Conservation (phyloP, 2,888 invertebrate species). For the Platypus cylindrus region DNA sequence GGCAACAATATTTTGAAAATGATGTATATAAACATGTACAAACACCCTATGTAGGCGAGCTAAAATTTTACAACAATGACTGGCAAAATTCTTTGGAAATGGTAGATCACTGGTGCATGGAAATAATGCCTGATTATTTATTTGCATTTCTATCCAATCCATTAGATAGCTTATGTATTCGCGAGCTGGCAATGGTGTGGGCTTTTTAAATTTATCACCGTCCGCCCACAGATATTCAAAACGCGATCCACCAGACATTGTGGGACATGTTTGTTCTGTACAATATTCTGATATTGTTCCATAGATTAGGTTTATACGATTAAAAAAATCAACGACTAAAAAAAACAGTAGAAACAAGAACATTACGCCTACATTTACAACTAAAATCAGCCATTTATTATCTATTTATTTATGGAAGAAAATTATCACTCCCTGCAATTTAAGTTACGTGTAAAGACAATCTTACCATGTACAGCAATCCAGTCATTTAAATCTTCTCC, state of each 20-base stretch:
- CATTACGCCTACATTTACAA: no score
- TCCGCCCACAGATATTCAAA: slow-evolving; percentile 90
- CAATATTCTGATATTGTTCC: slow-evolving; percentile 81
- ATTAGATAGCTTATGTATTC: slow-evolving; percentile 72
- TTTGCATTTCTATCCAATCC: slow-evolving; percentile 87
- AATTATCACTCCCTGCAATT: not conserved
- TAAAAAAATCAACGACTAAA: slow-evolving; percentile 87
- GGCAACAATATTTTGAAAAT: slow-evolving; percentile 77
- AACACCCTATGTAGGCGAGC: slow-evolving; percentile 81
- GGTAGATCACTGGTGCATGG: slow-evolving; percentile 75
- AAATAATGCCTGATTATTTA: slow-evolving; percentile 77
- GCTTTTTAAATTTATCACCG: slow-evolving; percentile 63
- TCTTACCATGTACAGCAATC: slow-evolving; percentile 80
- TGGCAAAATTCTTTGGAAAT: slow-evolving; percentile 72
- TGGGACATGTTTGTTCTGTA: slow-evolving; percentile 69
- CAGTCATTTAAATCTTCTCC: slow-evolving; percentile 82
- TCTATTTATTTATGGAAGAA: not conserved
- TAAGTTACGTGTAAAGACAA: not conserved
- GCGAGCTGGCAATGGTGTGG: slow-evolving; percentile 69
- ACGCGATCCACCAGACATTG: slow-evolving; percentile 80
- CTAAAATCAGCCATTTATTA: not conserved
- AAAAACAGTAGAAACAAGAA: no score
- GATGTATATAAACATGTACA: slow-evolving; percentile 90
- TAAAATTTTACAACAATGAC: slow-evolving; percentile 72
- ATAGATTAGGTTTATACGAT: slow-evolving; percentile 83